A percentile compares a stretch with the other conserved stretches of the same genome.
These are phyloP conservation scores for Leptopterna dolabrata DNA, from an alignment of 2,888 invertebrate species.

Conservation along the genomic window DNA sequence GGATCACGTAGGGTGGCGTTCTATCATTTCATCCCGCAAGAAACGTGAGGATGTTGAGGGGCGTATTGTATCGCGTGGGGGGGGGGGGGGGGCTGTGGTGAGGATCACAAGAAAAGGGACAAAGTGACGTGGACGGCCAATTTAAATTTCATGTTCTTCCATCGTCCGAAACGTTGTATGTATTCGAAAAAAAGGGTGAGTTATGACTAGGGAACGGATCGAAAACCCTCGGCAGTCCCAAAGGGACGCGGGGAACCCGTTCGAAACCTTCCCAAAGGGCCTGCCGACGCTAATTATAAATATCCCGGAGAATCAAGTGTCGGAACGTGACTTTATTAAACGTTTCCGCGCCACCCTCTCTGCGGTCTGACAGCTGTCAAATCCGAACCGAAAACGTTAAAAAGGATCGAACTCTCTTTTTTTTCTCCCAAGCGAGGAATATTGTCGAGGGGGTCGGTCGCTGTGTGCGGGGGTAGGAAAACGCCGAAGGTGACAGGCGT, in stretches of 20 bases:
- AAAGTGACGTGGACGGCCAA: background rate
- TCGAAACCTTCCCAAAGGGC: conserved; percentile 8
- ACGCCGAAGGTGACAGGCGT: conserved; percentile 46
- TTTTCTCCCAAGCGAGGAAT: background rate
- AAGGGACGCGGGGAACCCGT: conserved; percentile 5
- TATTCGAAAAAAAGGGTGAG: conserved; percentile 1
- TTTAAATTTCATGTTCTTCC: conserved; percentile 48
- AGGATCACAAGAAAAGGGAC: background rate
- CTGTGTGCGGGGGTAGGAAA: background rate
- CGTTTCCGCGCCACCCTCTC: conserved; percentile 12
- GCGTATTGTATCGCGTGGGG: background rate
- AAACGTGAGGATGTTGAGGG: background rate
- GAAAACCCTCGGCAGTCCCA: background rate
- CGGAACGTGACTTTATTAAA: conserved; percentile 56
- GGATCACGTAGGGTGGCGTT: background rate
- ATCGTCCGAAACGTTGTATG: conserved; percentile 24
- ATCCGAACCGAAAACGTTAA: conserved; percentile 60
- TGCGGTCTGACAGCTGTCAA: conserved; percentile 61
- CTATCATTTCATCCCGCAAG: background rate
- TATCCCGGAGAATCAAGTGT: conserved; percentile 51
- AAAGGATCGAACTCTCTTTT: conserved; percentile 16
- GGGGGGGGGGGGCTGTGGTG: background rate
- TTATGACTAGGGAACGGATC: background rate
- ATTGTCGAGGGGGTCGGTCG: conserved; percentile 20
- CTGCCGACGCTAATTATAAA: conserved; percentile 51